Conservation (phyloP, 2,888 invertebrate genomes). For the Hypena proboscidalis region DNA sequence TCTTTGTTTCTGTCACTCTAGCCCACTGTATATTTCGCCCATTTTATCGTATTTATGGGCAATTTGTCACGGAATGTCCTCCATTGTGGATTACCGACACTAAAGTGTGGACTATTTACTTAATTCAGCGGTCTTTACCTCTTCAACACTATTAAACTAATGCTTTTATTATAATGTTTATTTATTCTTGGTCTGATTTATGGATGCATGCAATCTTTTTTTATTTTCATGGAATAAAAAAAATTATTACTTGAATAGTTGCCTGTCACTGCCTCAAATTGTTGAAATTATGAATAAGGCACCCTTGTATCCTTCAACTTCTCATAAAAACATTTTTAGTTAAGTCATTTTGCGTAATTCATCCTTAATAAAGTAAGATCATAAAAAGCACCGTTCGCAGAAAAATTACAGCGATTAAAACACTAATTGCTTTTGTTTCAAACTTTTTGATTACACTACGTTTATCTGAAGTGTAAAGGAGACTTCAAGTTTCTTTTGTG, state of each 20-base stretch:
- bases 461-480: constrained; percentile 16
- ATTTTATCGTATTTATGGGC: constrained; percentile 59
- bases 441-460: constrained; percentile 21
- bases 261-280: neutral
- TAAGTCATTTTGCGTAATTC: constrained; percentile 16
- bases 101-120: constrained; percentile 46
- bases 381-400: constrained; percentile 30
- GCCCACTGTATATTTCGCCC: constrained; percentile 46
- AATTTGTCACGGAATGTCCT: constrained; percentile 56
- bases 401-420: constrained; percentile 31
- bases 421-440: constrained; percentile 23
- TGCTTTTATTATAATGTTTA: too few species aligned
- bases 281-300: constrained; percentile 12
- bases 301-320: constrained; percentile 11
- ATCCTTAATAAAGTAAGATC: constrained; percentile 30
- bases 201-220: neutral
- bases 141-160: constrained; percentile 22
- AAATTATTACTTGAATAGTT: neutral
- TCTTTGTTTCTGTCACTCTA: constrained; percentile 59
- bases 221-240: constrained; percentile 15
- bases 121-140: constrained; percentile 29
- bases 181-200: too few species aligned
- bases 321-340: constrained; percentile 17
- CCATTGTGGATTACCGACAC: constrained; percentile 44
- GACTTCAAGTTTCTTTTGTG: constrained; percentile 9